A percentile compares a stretch with the other conserved stretches of the same genome.
These are phyloP conservation scores for Nothoprocta pentlandii DNA, from an alignment of 2,113 vertebrate genomes.

Conservation along the genomic window DNA sequence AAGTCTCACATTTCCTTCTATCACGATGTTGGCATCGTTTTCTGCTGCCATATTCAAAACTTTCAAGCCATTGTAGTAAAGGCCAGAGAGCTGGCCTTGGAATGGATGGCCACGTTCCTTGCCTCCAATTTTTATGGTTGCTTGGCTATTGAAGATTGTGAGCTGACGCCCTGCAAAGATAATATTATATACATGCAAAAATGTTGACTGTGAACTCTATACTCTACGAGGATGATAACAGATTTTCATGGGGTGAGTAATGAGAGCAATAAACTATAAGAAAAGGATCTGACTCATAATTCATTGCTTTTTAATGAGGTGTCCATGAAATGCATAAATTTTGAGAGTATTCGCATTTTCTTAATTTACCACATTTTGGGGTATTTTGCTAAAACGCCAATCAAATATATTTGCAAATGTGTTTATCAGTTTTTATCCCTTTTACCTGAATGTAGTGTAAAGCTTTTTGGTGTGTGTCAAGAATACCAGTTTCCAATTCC, in stretches of 20 bases:
- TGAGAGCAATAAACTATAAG: constrained; percentile 98
- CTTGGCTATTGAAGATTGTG: constrained; percentile 99
- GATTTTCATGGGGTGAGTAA: constrained; percentile 93
- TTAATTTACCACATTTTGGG: constrained; percentile 44
- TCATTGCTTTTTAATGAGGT: constrained; percentile 95
- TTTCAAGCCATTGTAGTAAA: constrained; percentile 99
- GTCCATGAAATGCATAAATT: constrained; percentile 84
- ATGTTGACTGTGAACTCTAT: constrained; percentile 86
- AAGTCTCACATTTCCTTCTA: constrained; percentile 96
- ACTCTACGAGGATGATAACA: constrained; percentile 85
- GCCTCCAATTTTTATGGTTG: constrained; percentile 98
- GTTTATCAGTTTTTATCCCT: constrained; percentile 16
- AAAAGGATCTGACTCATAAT: constrained; percentile 87
- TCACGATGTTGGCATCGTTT: constrained; percentile 93
- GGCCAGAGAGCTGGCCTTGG: constrained; percentile 98
- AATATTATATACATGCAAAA: constrained; percentile 95
- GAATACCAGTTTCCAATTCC: constrained; percentile 38
- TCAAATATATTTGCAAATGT: constrained; percentile 74
- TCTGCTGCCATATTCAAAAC: constrained; percentile 99
- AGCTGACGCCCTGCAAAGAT: constrained; percentile 97
- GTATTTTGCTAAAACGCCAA: constrained; percentile 92
- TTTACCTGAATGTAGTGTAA: constrained; percentile 44
- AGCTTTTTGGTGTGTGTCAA: constrained; percentile 20
- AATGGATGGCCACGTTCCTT: constrained; percentile 94
- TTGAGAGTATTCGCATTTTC: constrained; percentile 70